phyloP scores from a whole-genome alignment of 1,140 invertebrate genomes.

The Bombus picipes region DNA sequence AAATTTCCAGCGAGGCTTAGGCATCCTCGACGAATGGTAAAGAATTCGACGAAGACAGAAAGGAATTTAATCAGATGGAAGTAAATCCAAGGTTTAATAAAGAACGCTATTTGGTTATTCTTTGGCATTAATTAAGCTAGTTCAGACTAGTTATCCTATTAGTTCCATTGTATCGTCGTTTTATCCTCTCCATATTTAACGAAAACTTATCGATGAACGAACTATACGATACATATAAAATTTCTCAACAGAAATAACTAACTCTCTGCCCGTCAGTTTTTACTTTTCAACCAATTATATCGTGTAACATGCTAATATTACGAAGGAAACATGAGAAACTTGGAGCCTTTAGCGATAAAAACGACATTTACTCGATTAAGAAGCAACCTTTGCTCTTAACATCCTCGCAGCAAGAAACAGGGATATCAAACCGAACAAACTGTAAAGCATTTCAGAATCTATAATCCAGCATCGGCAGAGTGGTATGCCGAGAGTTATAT shows the following conservation, averaged over 20 bases:
- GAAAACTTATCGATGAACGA: too few species aligned
- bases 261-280: background rate
- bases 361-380: background rate
- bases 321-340: background rate
- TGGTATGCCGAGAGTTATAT: background rate
- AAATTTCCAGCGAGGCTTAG: conserved; percentile 5
- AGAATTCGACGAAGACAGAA: background rate
- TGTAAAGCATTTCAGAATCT: background rate
- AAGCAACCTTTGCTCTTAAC: background rate
- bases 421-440: background rate
- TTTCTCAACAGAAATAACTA: background rate
- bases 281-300: background rate
- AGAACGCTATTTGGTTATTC: background rate
- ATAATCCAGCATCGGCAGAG: background rate
- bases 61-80: background rate
- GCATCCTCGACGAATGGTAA: background rate
- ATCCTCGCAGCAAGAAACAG: background rate
- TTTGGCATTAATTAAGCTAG: too few species aligned
- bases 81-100: background rate
- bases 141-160: too few species aligned
- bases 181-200: too few species aligned
- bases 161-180: too few species aligned
- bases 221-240: background rate
- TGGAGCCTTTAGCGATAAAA: background rate
- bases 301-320: background rate